Conservation (phyloP, 2,888 invertebrate genomes). For the Tenthredo livida region DNA sequence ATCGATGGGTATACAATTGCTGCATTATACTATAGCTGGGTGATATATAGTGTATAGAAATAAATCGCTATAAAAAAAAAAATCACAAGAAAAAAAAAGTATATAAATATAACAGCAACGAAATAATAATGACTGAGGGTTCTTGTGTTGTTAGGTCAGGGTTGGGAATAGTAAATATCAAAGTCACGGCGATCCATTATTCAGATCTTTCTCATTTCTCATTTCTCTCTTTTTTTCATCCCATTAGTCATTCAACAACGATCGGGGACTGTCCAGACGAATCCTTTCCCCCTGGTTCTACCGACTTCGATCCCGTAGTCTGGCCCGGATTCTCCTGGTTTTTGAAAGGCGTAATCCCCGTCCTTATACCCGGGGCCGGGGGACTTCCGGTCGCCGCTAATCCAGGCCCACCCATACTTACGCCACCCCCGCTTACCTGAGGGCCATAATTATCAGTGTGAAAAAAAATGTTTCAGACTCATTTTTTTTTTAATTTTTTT, state of each 20-base stretch:
- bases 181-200: background rate
- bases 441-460: background rate
- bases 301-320: slow-evolving; percentile 58
- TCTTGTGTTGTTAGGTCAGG: background rate
- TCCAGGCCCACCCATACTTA: slow-evolving; percentile 59
- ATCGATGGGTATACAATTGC: background rate
- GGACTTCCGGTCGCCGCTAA: slow-evolving; percentile 62
- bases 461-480: background rate
- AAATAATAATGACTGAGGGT: background rate
- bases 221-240: background rate
- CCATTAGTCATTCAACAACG: slow-evolving; percentile 58
- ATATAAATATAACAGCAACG: background rate
- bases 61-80: background rate
- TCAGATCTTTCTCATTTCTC: background rate
- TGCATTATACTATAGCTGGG: background rate
- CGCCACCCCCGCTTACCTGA: slow-evolving; percentile 61
- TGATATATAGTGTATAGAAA: background rate
- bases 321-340: slow-evolving; percentile 63
- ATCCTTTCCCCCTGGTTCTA: slow-evolving; percentile 63
- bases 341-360: slow-evolving; percentile 64
- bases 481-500: background rate
- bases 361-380: slow-evolving; percentile 58
- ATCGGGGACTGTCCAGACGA: slow-evolving; percentile 60
- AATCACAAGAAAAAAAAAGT: background rate
- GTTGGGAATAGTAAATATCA: background rate